Conservation (phyloP, 2,113 vertebrate genomes). For the Bubalus kerabau region DNA sequence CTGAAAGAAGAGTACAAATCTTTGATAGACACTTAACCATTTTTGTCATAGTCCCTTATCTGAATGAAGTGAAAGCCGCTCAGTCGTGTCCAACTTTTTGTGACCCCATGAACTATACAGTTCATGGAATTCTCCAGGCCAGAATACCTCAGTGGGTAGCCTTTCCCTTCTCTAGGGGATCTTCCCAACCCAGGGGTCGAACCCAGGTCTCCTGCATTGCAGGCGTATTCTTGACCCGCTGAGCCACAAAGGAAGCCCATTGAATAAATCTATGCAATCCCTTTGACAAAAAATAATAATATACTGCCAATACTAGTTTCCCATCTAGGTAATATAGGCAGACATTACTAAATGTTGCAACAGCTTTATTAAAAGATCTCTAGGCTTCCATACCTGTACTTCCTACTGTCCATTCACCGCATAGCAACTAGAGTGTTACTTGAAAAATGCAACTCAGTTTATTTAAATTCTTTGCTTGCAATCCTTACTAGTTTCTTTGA, state of each 20-base stretch:
- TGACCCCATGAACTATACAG: not conserved
- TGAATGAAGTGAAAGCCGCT: not conserved
- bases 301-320: not conserved
- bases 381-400: not conserved
- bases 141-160: not conserved
- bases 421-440: not conserved
- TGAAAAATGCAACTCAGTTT: not conserved
- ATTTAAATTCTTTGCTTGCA: not conserved
- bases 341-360: not conserved
- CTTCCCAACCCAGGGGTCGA: not conserved
- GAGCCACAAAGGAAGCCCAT: not conserved
- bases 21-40: not conserved
- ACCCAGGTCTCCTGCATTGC: not conserved
- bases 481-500: not conserved
- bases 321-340: not conserved
- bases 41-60: not conserved
- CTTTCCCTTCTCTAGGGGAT: not conserved
- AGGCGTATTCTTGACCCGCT: accelerated
- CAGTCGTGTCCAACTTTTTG: not conserved
- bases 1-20: not conserved
- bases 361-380: not conserved
- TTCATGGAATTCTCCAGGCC: not conserved
- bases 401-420: not conserved
- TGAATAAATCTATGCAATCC: not conserved
- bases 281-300: not conserved